Evolutionary conservation across 1,140 invertebrate species (phyloP).

Genomic region (Lepidurus apus): DNA sequence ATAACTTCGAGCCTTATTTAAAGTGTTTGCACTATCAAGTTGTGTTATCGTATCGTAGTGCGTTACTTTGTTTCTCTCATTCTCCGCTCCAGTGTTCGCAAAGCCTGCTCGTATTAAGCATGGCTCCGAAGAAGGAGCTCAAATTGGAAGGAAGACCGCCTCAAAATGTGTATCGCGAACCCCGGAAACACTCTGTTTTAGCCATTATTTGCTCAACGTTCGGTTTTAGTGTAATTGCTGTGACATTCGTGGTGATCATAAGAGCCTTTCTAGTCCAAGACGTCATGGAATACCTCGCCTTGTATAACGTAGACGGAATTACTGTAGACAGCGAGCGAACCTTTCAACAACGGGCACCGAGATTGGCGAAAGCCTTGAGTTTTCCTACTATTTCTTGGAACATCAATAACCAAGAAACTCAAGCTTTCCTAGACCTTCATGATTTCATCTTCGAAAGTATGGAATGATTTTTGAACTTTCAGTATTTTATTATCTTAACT

Average conservation of each 20-base stretch:
- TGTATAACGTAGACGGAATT: not conserved
- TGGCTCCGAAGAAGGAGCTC: not conserved
- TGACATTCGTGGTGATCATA: not conserved
- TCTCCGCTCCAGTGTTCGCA: not conserved
- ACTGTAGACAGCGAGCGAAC: not conserved
- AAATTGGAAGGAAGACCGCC: not conserved
- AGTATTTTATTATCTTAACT: conserved; percentile 25
- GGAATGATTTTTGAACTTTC: conserved; percentile 35
- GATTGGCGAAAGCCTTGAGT: conserved; percentile 37
- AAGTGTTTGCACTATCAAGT: not conserved
- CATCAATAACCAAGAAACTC: conserved; percentile 34
- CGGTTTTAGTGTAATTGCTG: not conserved
- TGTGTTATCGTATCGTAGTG: not conserved
- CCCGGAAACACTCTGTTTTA: not conserved
- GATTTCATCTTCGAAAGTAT: conserved; percentile 35
- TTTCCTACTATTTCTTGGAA: conserved; percentile 39
- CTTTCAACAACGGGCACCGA: conserved; percentile 29
- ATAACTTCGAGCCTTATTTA: no score
- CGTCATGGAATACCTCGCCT: not conserved
- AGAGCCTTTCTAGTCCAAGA: not conserved
- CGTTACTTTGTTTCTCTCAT: not conserved
- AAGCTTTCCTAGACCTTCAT: conserved; percentile 36
- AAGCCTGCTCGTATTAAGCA: not conserved
- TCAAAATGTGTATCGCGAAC: not conserved
- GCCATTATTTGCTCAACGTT: not conserved